Evolutionary conservation across 2,888 invertebrate species (phyloP).

Genomic region (Smittia sp.): DNA sequence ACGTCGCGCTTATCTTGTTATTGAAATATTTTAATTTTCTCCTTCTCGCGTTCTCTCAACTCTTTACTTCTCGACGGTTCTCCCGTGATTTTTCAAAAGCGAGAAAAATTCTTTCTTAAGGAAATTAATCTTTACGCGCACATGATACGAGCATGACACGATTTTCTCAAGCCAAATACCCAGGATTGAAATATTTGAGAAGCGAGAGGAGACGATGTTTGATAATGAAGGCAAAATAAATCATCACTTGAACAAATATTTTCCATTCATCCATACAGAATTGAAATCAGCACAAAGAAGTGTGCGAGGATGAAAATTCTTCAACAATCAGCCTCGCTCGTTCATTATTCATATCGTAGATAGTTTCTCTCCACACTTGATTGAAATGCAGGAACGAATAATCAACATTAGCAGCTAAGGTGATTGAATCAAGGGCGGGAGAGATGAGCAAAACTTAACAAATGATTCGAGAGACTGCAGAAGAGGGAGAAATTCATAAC

Average conservation of each 20-base stretch:
- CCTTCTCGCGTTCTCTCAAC: conserved; percentile 14
- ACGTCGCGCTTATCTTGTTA: conserved; percentile 39
- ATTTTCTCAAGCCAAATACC: background rate
- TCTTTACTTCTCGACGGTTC: conserved; percentile 3
- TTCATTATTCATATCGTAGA: background rate
- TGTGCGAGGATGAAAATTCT: background rate
- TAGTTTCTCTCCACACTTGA: background rate
- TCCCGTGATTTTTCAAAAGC: background rate
- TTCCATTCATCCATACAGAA: conserved; percentile 15
- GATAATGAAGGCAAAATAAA: conserved; percentile 40
- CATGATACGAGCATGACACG: conserved; percentile 3
- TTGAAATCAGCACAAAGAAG: background rate
- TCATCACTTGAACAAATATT: conserved; percentile 42
- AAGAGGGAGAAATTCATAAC: too few species aligned
- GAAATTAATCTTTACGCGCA: conserved; percentile 30
- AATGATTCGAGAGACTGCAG: too few species aligned
- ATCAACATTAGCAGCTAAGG: too few species aligned
- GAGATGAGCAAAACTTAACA: too few species aligned
- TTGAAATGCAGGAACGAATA: too few species aligned
- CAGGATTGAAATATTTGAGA: conserved; percentile 3
- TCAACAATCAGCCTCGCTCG: background rate
- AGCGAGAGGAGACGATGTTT: background rate
- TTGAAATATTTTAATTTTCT: conserved; percentile 40
- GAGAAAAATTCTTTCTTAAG: background rate
- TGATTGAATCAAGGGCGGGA: too few species aligned